Base-by-base conservation (phyloP, 2,888 invertebrate species). In the Adelognathus sp. region DNA sequence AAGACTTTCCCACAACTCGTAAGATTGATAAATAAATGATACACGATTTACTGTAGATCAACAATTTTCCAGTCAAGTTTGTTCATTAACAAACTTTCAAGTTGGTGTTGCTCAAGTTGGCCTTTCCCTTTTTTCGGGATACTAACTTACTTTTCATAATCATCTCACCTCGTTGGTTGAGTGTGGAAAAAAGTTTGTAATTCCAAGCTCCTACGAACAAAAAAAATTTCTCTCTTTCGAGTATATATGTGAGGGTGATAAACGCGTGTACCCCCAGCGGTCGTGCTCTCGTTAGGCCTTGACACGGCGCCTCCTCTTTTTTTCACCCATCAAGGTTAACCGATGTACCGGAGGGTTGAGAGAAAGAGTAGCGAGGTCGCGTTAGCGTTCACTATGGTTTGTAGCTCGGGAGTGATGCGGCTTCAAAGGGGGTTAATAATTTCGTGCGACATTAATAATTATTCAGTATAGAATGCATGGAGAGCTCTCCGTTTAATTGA, bases 401-500 rank as follows among this genome's bases (percentile, higher is more conserved):
- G 41, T 41, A 9, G 16, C 9, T 31, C 63, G 9, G 2, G 52
- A 52, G 16, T 6, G 16, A 18, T 39, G 52, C 29, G 41, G 61
- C 31, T 54, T 1, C 61, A 61, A 61, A 71, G 29, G 52, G 61
- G 46, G 70, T 33, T 63, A 61, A 54, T 71, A 71, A 71, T 71
- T 71, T 50, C 71, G 41, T 54, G n/a, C n/a, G 61, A 36, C 39
- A 41, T 71, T 63, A 54, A 71, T 71, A 61, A 71, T 71, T 41
- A n/a, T n/a, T 31, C 14, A 18, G 52, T 14, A n/a, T 21, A 29
- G 39, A 63, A 61, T 52, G 41, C 71, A 18, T 5, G n/a, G n/a
- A n/a, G 31, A 27, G 18, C 54, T 41, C 41, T 41, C 36, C 52
- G 33, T 5, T 54, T 71, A 71, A 71, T 71, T 71, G 61, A 71